These are phyloP conservation scores for Physocephala rufipes DNA, from an alignment of 2,888 invertebrate genomes.

Conservation along the genomic window DNA sequence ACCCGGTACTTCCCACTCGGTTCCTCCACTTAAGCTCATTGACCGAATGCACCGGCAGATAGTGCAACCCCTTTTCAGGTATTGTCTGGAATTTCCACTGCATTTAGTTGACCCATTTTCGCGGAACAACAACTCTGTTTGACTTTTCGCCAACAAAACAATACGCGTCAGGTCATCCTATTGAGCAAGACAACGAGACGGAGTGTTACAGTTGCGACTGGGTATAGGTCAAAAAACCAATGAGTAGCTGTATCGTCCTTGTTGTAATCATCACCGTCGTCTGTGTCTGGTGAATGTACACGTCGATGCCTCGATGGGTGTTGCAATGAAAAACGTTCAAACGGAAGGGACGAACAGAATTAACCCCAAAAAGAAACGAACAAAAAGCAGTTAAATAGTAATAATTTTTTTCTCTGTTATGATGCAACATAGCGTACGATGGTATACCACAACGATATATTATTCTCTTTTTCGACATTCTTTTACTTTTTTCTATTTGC, in stretches of 20 bases:
- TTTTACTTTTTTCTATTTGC: not conserved
- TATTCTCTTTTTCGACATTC: no score
- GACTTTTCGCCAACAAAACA: no score
- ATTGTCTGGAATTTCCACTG: slow-evolving; percentile 11
- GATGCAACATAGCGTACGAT: no score
- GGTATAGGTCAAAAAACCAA: slow-evolving; percentile 14
- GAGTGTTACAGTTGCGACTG: not conserved
- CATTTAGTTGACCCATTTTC: slow-evolving; percentile 40
- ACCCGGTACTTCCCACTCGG: not conserved
- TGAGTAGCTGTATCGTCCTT: no score
- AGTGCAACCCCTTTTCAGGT: not conserved
- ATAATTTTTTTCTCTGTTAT: no score
- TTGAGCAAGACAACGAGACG: not conserved
- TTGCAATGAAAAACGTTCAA: slow-evolving; percentile 17
- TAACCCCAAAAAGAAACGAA: slow-evolving; percentile 35
- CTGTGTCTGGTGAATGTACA: slow-evolving; percentile 16
- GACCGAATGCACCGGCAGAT: no score
- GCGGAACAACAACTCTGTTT: slow-evolving; percentile 19
- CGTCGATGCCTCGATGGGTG: slow-evolving; percentile 25
- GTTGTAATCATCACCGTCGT: not conserved
- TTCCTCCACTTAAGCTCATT: not conserved
- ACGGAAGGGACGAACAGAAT: slow-evolving; percentile 34
- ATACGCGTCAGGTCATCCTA: not conserved
- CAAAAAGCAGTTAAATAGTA: slow-evolving; percentile 11
- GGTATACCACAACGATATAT: no score